Percentiles rank a stretch among this genome's conserved stretches.
Conservation (phyloP, 2,888 invertebrate genomes). For the Athalia circularis region DNA sequence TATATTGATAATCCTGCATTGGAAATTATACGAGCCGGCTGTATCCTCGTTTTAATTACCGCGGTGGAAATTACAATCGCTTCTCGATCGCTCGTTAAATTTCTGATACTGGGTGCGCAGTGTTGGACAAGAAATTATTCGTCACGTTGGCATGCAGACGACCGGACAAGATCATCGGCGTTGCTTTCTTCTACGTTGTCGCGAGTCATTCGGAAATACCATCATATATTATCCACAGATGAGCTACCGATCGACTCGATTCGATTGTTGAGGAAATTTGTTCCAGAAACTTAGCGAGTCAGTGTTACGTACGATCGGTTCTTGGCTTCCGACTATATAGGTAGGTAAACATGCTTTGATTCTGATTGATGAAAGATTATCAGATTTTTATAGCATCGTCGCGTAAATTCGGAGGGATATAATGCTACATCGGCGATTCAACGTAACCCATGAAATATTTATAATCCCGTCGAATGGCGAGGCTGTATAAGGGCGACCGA, state of each 20-base stretch:
- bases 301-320: conserved; percentile 2
- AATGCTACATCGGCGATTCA: conserved; percentile 35
- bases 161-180: too few relatives aligned
- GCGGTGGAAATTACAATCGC: too few relatives aligned
- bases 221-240: not conserved
- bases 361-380: conserved; percentile 74
- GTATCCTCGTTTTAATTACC: not conserved
- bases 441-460: conserved; percentile 70
- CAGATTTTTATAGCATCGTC: conserved; percentile 55
- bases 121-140: too few relatives aligned
- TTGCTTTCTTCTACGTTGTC: not conserved
- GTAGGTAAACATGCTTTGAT: conserved; percentile 56
- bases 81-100: too few relatives aligned
- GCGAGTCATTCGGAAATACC: not conserved
- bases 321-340: conserved; percentile 18
- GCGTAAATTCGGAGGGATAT: conserved; percentile 43
- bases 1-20: conserved; percentile 20
- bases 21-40: not conserved
- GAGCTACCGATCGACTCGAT: conserved; percentile 3
- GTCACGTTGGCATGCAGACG: not conserved
- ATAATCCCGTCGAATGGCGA: conserved; percentile 57
- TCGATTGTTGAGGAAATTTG: conserved; percentile 28
- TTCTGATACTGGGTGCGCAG: too few relatives aligned
- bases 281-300: conserved; percentile 4
- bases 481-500: conserved; percentile 46